Conservation (phyloP, 2,888 invertebrate species). For the Ochlodes sylvanus region DNA sequence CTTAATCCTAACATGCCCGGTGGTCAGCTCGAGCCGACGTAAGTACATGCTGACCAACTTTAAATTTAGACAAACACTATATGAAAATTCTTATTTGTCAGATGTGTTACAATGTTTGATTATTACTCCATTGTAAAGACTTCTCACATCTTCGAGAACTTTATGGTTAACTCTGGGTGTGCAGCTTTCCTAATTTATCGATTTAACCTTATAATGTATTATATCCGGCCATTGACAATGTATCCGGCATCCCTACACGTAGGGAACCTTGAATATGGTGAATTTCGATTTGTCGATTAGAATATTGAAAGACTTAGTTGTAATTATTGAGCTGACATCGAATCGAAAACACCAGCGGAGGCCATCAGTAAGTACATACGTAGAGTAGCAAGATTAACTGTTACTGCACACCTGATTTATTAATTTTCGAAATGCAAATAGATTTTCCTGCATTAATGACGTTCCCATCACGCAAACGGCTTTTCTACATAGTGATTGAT, state of each 20-base stretch:
- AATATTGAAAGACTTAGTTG: neutral
- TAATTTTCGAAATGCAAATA: constrained; percentile 26
- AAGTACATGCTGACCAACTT: neutral
- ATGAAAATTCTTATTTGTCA: no score
- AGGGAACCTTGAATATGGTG: neutral
- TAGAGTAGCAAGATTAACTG: constrained; percentile 16
- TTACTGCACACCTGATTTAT: constrained; percentile 14
- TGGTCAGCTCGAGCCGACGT: constrained; percentile 1
- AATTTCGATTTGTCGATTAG: neutral
- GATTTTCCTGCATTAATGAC: constrained; percentile 18
- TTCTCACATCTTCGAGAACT: no score
- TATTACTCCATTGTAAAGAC: no score
- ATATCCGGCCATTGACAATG: no score
- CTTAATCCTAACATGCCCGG: constrained; percentile 20
- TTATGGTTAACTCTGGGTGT: no score
- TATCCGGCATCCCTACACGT: neutral
- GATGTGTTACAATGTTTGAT: no score
- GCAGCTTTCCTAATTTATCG: no score
- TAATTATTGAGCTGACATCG: neutral
- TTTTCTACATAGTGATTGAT: constrained; percentile 23
- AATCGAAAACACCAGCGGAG: neutral
- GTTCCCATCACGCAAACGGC: constrained; percentile 19
- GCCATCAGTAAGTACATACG: neutral
- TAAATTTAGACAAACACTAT: no score
- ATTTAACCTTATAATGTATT: no score